A percentile compares a stretch with the other conserved stretches of the same genome.
phyloP scores from a whole-genome alignment of 2,888 invertebrate species.

The Geotrupes spiniger region DNA sequence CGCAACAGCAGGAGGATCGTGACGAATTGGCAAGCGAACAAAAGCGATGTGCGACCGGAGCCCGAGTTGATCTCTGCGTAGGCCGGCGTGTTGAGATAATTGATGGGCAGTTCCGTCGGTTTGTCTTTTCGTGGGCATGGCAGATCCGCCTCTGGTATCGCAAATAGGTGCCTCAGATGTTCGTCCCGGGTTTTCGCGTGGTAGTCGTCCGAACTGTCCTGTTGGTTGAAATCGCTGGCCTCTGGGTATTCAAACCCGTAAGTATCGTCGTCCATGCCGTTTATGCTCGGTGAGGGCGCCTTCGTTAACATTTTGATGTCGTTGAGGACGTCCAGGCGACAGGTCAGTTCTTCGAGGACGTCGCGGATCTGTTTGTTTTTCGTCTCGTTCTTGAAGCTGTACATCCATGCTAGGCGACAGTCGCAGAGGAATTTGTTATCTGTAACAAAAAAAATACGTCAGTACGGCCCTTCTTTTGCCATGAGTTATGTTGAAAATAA shows the following conservation, averaged over 20 bases:
- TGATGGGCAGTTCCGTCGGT: slow-evolving; percentile 40
- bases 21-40: too few species aligned
- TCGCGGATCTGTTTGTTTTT: slow-evolving; percentile 66
- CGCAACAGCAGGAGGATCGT: too few species aligned
- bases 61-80: slow-evolving; percentile 35
- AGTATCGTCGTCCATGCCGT: slow-evolving; percentile 20
- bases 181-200: slow-evolving; percentile 32
- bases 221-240: slow-evolving; percentile 32
- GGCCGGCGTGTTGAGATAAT: slow-evolving; percentile 38
- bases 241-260: slow-evolving; percentile 31
- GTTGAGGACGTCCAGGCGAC: slow-evolving; percentile 57
- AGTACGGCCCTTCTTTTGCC: too few species aligned
- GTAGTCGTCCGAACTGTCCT: slow-evolving; percentile 28
- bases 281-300: slow-evolving; percentile 26
- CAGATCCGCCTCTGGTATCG: slow-evolving; percentile 40
- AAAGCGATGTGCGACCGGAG: not conserved
- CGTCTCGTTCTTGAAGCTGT: slow-evolving; percentile 70
- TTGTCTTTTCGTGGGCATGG: slow-evolving; percentile 48
- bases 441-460: slow-evolving; percentile 52
- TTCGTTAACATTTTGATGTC: slow-evolving; percentile 25
- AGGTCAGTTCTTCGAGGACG: slow-evolving; percentile 68
- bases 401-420: slow-evolving; percentile 80
- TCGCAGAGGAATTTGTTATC: slow-evolving; percentile 82
- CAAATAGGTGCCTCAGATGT: slow-evolving; percentile 35
- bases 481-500: too few species aligned